Conservation (phyloP, 2,888 invertebrate species). For the Odontocolon sp. region DNA sequence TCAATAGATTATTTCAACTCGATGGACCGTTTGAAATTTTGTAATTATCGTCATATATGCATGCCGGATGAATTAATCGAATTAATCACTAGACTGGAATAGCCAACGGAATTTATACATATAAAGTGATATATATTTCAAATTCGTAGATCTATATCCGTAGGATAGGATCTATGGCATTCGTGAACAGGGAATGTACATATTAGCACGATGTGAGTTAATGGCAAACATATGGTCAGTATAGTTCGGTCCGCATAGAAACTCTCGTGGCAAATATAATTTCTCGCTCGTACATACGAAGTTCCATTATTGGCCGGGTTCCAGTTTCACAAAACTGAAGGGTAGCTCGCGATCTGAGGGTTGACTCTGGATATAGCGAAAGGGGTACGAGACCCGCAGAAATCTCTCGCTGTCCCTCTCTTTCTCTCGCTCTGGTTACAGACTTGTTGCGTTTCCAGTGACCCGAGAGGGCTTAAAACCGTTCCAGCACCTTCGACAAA, state of each 20-base stretch:
- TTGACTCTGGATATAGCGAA: conserved; percentile 31
- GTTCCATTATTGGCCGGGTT: conserved; percentile 68
- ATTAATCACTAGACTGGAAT: conserved; percentile 18
- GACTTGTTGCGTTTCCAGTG: conserved; percentile 72
- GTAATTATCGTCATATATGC: not conserved
- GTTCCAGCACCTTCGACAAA: conserved; percentile 6
- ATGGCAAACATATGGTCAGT: conserved; percentile 38
- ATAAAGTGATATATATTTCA: not conserved
- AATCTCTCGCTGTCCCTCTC: not conserved
- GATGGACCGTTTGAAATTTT: not conserved
- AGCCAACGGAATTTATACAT: not conserved
- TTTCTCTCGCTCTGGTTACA: conserved; percentile 26
- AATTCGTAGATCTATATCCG: conserved; percentile 36
- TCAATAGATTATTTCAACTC: too few species aligned
- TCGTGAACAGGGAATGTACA: conserved; percentile 15
- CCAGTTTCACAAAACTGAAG: conserved; percentile 71
- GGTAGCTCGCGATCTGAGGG: conserved; percentile 36
- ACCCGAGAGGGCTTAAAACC: conserved; percentile 9
- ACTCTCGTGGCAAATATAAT: conserved; percentile 59
- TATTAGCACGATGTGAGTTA: conserved; percentile 31
- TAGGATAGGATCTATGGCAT: conserved; percentile 37
- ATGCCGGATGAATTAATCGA: conserved; percentile 6
- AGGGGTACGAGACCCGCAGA: not conserved
- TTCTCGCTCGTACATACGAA: conserved; percentile 38
- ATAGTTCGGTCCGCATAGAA: conserved; percentile 55